These are phyloP conservation scores for Piezodorus guildinii DNA, from an alignment of 1,140 invertebrate species.

Conservation along the genomic window DNA sequence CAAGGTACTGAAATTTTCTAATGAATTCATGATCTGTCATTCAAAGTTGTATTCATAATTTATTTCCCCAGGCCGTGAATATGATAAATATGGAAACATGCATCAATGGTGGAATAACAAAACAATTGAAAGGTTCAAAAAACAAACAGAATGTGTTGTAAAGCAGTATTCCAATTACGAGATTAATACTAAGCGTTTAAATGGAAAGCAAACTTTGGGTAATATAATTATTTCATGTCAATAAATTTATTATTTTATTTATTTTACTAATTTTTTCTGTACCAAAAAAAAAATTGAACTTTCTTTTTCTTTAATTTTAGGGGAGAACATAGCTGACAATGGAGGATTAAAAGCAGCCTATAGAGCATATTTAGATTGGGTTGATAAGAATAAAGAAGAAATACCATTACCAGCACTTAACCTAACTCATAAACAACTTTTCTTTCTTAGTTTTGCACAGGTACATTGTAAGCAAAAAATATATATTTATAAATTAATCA, in stretches of 20 bases:
- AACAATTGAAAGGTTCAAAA: slow-evolving; percentile 81
- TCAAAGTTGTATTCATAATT: background rate
- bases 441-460: slow-evolving; percentile 87
- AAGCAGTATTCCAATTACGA: slow-evolving; percentile 72
- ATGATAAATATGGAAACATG: slow-evolving; percentile 87
- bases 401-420: slow-evolving; percentile 64
- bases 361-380: slow-evolving; percentile 65
- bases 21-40: background rate
- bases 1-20: slow-evolving; percentile 47
- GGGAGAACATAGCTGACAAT: slow-evolving; percentile 90
- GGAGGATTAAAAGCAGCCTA: slow-evolving; percentile 84
- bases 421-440: slow-evolving; percentile 75
- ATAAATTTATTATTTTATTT: background rate
- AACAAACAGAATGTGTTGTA: slow-evolving; percentile 78
- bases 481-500: no score
- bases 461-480: slow-evolving; percentile 35
- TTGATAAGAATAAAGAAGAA: slow-evolving; percentile 37
- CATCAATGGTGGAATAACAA: slow-evolving; percentile 96
- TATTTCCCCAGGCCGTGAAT: slow-evolving; percentile 54
- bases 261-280: background rate
- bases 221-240: background rate
- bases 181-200: slow-evolving; percentile 43
- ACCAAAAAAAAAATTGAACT: background rate
- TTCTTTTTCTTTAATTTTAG: slow-evolving; percentile 36
- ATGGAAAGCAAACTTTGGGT: slow-evolving; percentile 50